Conservation (phyloP, 2,888 invertebrate species). For the Hesperia comma region DNA sequence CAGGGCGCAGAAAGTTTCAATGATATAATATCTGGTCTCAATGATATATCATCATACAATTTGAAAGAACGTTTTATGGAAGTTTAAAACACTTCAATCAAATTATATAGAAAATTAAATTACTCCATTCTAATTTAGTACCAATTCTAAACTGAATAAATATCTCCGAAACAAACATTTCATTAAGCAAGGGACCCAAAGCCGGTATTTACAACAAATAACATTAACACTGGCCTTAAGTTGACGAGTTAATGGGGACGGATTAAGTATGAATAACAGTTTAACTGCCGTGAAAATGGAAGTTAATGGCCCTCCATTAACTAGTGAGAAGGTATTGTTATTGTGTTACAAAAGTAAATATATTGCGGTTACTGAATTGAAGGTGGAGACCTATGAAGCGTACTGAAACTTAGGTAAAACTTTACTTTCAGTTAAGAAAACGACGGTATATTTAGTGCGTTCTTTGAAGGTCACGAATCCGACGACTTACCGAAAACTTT, state of each 20-base stretch:
- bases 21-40: too few relatives aligned
- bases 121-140: not conserved
- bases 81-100: too few relatives aligned
- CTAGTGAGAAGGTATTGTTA: constrained; percentile 15
- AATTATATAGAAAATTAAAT: constrained; percentile 6
- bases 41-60: too few relatives aligned
- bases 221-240: constrained; percentile 13
- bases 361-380: too few relatives aligned
- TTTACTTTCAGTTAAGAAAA: too few relatives aligned
- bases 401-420: too few relatives aligned
- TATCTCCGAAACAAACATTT: not conserved
- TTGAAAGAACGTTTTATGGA: too few relatives aligned
- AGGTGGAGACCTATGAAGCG: too few relatives aligned
- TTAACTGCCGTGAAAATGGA: constrained; percentile 7
- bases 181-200: not conserved
- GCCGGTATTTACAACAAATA: constrained; percentile 5
- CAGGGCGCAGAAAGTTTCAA: too few relatives aligned
- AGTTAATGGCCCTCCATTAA: constrained; percentile 21
- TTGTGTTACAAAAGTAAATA: not conserved
- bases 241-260: constrained; percentile 17
- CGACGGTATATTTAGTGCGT: too few relatives aligned
- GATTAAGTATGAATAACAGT: constrained; percentile 24
- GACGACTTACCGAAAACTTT: too few relatives aligned
- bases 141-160: not conserved
- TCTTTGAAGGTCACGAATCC: too few relatives aligned